Evolutionary conservation across 2,888 invertebrate species (phyloP).

Genomic region (Drosophila picticornis): DNA sequence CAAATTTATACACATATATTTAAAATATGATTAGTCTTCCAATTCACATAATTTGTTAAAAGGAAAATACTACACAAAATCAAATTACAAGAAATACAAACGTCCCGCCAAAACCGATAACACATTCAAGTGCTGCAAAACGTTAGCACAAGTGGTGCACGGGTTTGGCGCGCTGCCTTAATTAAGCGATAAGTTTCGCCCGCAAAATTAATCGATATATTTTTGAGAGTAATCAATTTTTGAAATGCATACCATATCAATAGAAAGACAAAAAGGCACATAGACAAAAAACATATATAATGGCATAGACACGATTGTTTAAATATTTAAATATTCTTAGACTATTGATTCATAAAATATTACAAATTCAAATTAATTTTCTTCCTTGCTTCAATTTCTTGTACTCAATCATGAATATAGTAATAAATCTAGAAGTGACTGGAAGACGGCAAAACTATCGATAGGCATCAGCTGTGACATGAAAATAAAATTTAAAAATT

Average conservation of each 20-base stretch:
- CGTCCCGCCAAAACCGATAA: not conserved
- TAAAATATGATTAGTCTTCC: not conserved
- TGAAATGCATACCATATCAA: not conserved
- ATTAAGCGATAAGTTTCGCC: not conserved
- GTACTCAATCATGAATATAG: not conserved
- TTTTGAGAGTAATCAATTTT: not conserved
- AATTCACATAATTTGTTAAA: not conserved
- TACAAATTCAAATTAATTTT: not conserved
- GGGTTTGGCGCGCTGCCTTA: not conserved
- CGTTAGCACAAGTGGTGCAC: not conserved
- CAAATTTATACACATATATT: not conserved
- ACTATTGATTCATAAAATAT: not conserved
- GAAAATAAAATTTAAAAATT: slow-evolving; percentile 37
- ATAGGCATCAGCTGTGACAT: slow-evolving; percentile 36
- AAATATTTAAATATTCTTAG: not conserved
- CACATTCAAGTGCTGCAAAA: not conserved
- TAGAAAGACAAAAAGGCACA: not conserved
- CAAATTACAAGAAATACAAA: not conserved
- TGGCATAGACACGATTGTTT: not conserved
- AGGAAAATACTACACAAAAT: not conserved
- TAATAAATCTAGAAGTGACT: not conserved
- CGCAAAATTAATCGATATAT: not conserved
- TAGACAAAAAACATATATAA: not conserved
- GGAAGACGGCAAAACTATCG: slow-evolving; percentile 28
- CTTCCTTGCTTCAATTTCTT: not conserved